Percentiles rank a stretch among this genome's conserved stretches.
Evolutionary conservation across 2,797 vertebrate species (phyloP).

Genomic region (Cacajao melanocephalus): DNA sequence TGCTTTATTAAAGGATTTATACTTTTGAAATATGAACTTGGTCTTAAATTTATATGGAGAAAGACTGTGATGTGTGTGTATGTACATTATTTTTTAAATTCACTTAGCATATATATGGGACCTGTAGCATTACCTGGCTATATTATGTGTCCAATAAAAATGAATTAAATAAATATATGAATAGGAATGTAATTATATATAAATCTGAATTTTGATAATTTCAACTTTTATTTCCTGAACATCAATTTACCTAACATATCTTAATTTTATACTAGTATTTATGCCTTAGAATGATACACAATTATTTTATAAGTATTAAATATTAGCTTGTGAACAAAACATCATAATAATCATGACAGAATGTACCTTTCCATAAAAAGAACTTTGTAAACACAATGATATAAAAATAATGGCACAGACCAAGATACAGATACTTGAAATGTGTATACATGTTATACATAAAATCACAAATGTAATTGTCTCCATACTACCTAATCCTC

Average conservation of each 20-base stretch:
- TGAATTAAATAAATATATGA: background rate
- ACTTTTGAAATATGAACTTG: background rate
- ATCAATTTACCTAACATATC: background rate
- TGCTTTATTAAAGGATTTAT: background rate
- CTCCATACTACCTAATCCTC: background rate
- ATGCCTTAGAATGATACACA: background rate
- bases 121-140: background rate
- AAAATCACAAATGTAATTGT: slow-evolving; percentile 8
- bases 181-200: background rate
- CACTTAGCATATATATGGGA: background rate
- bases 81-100: background rate
- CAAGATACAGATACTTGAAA: background rate
- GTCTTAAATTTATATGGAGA: background rate
- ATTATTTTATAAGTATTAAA: background rate
- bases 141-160: background rate
- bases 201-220: background rate
- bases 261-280: background rate
- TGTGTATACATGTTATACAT: background rate
- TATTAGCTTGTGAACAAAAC: background rate
- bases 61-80: background rate
- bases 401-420: background rate
- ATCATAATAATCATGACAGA: background rate
- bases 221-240: background rate
- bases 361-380: background rate
- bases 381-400: background rate